These are phyloP conservation scores for Eurytoma adleriae DNA, from an alignment of 2,888 invertebrate species.

Conservation along the genomic window DNA sequence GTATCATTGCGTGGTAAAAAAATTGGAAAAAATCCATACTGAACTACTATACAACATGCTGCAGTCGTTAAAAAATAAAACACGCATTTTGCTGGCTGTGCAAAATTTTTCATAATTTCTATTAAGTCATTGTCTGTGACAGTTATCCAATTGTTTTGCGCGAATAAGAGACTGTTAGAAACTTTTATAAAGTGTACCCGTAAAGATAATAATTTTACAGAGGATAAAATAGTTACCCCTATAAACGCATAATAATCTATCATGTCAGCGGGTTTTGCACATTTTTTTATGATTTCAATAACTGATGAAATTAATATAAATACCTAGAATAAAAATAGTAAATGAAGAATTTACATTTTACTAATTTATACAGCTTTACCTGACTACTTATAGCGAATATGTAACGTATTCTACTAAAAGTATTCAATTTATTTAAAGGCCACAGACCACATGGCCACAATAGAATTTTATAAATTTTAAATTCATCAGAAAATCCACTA, in stretches of 20 bases:
- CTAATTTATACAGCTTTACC: background rate
- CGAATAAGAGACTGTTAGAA: background rate
- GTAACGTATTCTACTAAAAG: background rate
- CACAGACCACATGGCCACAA: background rate
- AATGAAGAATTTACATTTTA: too few species aligned
- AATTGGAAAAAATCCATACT: background rate
- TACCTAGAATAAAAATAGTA: too few species aligned
- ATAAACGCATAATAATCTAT: background rate
- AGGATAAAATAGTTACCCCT: too few species aligned
- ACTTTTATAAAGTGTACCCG: background rate
- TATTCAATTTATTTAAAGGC: background rate
- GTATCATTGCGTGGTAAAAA: background rate
- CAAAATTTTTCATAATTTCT: background rate
- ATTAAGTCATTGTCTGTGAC: background rate
- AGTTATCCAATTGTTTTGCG: background rate
- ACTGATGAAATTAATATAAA: too few species aligned
- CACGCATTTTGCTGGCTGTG: background rate
- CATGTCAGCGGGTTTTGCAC: background rate
- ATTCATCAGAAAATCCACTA: background rate
- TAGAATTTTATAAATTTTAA: slow-evolving; percentile 1
- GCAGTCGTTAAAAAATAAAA: background rate
- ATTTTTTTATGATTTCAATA: too few species aligned
- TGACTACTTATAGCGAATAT: background rate
- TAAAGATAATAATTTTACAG: background rate
- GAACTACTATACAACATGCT: background rate